Evolutionary conservation across 2,888 invertebrate species (phyloP).

Genomic region (Orthonevra nobilis): DNA sequence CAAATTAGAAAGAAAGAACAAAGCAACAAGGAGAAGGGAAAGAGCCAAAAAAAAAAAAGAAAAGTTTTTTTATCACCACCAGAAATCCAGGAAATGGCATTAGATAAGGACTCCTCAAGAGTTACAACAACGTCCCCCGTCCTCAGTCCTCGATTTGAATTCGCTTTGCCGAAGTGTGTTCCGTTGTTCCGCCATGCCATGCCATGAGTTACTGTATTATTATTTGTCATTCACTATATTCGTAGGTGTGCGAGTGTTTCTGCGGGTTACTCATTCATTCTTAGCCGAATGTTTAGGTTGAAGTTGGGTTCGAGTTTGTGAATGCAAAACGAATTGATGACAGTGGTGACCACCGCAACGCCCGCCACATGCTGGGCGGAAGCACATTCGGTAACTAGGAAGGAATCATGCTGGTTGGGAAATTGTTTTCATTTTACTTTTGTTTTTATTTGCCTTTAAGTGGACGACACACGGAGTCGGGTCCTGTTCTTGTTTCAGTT

Average conservation of each 20-base stretch:
- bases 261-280: constrained; percentile 26
- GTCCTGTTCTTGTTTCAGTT: too few species aligned
- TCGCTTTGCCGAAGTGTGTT: too few species aligned
- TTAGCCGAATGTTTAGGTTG: constrained; percentile 6
- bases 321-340: constrained; percentile 38
- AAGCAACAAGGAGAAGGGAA: constrained; percentile 1
- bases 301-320: constrained; percentile 1
- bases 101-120: constrained; percentile 70
- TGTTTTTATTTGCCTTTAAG: background rate
- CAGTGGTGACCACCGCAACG: constrained; percentile 15
- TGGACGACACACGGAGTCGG: too few species aligned
- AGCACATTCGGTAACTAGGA: background rate
- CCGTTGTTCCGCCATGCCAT: background rate
- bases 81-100: constrained; percentile 73
- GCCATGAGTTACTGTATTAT: constrained; percentile 21
- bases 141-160: constrained; percentile 66
- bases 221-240: constrained; percentile 18
- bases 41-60: constrained; percentile 7
- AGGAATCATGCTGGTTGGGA: constrained; percentile 19
- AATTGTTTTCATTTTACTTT: too few species aligned
- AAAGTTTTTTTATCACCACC: constrained; percentile 63
- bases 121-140: too few species aligned
- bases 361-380: constrained; percentile 21
- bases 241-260: background rate
- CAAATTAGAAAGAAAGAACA: too few species aligned